Evolutionary conservation across 2,888 invertebrate genomes (phyloP), one percentile per base, ranked within the genome.

Genomic region (Ectemnius lituratus): DNA sequence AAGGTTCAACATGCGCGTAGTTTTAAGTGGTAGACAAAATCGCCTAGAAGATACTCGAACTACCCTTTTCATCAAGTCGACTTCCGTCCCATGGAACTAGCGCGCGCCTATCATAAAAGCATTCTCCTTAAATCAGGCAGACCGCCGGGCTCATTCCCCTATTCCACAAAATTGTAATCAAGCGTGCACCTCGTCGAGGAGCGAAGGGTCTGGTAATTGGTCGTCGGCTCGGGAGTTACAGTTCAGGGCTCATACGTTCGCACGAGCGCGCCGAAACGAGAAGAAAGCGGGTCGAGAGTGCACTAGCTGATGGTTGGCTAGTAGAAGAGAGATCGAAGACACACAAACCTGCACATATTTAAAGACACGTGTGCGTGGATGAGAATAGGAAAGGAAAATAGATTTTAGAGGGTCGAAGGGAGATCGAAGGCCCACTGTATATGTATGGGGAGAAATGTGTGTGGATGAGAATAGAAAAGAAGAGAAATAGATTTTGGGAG

Each of bases 261-360:
- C 75, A 60, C 61, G 47, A 18, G 67, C 67, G 52, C 28, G 37
- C 37, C 8, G 37, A 37, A 37, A 37, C 6, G 37, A 37, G 4
- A 37, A 37, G 37, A 37, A 37, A 37, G 37, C 37, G 37, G 8
- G 37, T 6, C 37, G 37, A 37, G 37, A 37, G 37, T 37, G 37
- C 3, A 37, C 8, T 37, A 37, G 37, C 8, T 37, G 37, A 4
- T 37, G 37, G 37, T 37, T 37, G 37, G 37, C 37, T 37, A 37
- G 37, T 11, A 11, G 11, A 37, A 11, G 37, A 37, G 37, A 37
- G 5, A 11, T 11, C 37, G 37, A 37, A 37, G 37, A 11, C 37
- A 6, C 37, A 37, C 37, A 37, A 13, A 64, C 57, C 60, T 37
- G 46, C 13, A n/a, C 14, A 4, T n/a, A 49, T 49, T 4, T 23